These are phyloP conservation scores for Melolontha melolontha DNA, from an alignment of 2,888 invertebrate genomes.

Conservation along the genomic window DNA sequence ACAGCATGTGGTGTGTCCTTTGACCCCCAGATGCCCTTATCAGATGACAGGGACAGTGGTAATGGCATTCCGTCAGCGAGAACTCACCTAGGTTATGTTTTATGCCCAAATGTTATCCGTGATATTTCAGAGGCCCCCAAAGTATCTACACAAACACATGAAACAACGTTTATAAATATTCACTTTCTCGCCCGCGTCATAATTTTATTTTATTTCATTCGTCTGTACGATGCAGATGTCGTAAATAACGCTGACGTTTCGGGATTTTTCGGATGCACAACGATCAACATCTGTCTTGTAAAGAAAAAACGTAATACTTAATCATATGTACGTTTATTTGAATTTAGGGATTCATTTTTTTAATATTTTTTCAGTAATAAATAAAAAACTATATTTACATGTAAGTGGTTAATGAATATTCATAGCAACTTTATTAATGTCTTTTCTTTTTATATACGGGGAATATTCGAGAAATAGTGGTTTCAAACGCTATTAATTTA, in stretches of 20 bases:
- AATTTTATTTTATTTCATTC: constrained; percentile 55
- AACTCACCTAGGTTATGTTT: constrained; percentile 46
- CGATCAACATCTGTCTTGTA: constrained; percentile 29
- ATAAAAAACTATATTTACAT: too few relatives aligned
- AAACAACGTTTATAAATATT: constrained; percentile 51
- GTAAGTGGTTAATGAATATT: too few relatives aligned
- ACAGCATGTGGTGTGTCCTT: constrained; percentile 60
- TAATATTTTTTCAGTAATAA: too few relatives aligned
- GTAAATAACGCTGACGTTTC: constrained; percentile 37
- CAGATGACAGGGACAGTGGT: constrained; percentile 63
- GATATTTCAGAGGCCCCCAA: constrained; percentile 29
- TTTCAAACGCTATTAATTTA: too few relatives aligned
- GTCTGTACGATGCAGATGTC: constrained; percentile 52
- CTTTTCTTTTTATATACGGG: too few relatives aligned
- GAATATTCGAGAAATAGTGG: too few relatives aligned
- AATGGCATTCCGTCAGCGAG: constrained; percentile 61
- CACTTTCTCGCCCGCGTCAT: constrained; percentile 50
- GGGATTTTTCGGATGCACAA: constrained; percentile 27
- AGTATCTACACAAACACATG: constrained; percentile 41
- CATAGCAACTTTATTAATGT: too few relatives aligned
- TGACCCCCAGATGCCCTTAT: constrained; percentile 61
- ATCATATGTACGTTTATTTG: background rate
- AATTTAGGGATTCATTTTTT: too few relatives aligned
- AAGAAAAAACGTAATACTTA: constrained; percentile 22
- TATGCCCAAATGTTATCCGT: constrained; percentile 44